phyloP scores from a whole-genome alignment of 2,797 vertebrate genomes.

The Labroides dimidiatus region DNA sequence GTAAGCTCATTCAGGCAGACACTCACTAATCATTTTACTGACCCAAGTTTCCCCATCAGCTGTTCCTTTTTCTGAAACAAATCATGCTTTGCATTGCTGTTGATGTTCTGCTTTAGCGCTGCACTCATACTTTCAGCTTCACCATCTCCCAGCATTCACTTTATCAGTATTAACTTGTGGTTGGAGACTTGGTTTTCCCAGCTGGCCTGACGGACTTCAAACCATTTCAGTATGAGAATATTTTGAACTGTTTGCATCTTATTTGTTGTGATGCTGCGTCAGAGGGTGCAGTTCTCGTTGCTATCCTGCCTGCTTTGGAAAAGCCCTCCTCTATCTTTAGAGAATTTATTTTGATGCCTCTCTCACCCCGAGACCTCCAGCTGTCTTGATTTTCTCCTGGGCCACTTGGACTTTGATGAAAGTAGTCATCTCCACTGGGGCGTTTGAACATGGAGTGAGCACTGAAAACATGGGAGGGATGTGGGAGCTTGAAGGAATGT shows the following conservation, averaged over 20 bases:
- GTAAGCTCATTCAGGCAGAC: too few relatives aligned
- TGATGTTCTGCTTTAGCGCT: too few relatives aligned
- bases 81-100: too few relatives aligned
- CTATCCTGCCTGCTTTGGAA: slow-evolving; percentile 43
- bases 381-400: slow-evolving; percentile 72
- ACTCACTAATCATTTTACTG: too few relatives aligned
- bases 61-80: too few relatives aligned
- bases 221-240: background rate
- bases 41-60: too few relatives aligned
- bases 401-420: slow-evolving; percentile 75
- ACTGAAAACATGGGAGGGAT: slow-evolving; percentile 63
- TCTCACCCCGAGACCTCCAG: slow-evolving; percentile 72
- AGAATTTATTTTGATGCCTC: slow-evolving; percentile 67
- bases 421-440: slow-evolving; percentile 60
- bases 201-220: background rate
- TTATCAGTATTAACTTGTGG: too few relatives aligned
- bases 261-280: background rate
- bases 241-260: background rate
- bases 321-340: slow-evolving; percentile 52
- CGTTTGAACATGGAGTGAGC: slow-evolving; percentile 58
- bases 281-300: slow-evolving; percentile 4
- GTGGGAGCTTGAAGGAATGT: slow-evolving; percentile 66
- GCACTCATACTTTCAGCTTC: too few relatives aligned
- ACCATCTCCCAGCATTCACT: too few relatives aligned
- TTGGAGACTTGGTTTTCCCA: too few relatives aligned